phyloP scores from a whole-genome alignment of 2,113 vertebrate species.

The Thunnus maccoyii region DNA sequence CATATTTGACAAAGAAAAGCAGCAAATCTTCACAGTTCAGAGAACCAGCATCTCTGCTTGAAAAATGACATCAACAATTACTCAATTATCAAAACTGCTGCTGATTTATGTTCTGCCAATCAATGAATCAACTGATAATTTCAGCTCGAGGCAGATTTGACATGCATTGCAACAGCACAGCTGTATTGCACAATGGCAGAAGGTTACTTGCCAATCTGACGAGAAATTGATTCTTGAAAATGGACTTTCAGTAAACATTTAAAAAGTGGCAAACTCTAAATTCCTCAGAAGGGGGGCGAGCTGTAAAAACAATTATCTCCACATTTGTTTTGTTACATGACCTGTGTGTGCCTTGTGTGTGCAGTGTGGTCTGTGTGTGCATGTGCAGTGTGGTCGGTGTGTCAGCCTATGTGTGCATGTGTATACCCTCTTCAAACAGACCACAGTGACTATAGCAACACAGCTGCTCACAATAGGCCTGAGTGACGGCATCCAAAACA shows the following conservation, averaged over 20 bases:
- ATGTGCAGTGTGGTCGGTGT: constrained; percentile 9
- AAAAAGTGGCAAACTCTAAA: constrained; percentile 4
- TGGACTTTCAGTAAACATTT: background rate
- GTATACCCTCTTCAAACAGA: constrained; percentile 60
- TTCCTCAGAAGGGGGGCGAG: background rate
- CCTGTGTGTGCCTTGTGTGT: constrained; percentile 36
- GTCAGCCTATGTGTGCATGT: constrained; percentile 17
- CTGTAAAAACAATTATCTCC: constrained; percentile 45
- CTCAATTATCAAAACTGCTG: too few species aligned
- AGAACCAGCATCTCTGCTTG: too few species aligned
- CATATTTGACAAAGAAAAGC: too few species aligned
- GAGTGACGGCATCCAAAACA: constrained; percentile 50
- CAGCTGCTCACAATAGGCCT: constrained; percentile 56
- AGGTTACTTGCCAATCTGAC: background rate
- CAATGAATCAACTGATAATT: too few species aligned
- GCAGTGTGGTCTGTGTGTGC: constrained; percentile 12
- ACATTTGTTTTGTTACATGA: constrained; percentile 33
- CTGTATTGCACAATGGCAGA: background rate
- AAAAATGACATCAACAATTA: too few species aligned
- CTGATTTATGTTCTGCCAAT: too few species aligned
- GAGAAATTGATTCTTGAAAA: background rate
- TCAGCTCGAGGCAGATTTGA: too few species aligned
- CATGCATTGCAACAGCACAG: background rate
- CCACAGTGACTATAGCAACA: constrained; percentile 51
- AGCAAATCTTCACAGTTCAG: too few species aligned